Evolutionary conservation across 2,797 vertebrate genomes (phyloP).

Genomic region (Siniperca scherzeri): DNA sequence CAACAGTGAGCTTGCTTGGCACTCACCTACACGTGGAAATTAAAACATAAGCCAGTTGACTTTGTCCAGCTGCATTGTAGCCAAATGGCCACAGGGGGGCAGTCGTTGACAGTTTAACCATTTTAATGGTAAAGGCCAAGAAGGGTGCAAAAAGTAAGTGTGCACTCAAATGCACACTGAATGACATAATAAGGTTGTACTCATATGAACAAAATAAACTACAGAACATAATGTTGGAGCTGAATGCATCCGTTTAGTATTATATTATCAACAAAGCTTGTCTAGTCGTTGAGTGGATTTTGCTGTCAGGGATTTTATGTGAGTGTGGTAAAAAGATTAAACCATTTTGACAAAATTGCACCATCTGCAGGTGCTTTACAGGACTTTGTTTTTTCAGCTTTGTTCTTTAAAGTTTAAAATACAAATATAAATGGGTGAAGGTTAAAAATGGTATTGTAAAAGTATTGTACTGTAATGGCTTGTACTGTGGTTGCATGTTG

Average conservation of each 20-base stretch:
- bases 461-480: not conserved
- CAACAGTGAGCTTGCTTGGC: not conserved
- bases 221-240: not conserved
- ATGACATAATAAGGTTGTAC: not conserved
- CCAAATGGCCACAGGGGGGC: slow-evolving; percentile 34
- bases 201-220: not conserved
- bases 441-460: not conserved
- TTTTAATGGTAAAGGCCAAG: not conserved
- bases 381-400: not conserved
- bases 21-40: not conserved
- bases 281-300: not conserved
- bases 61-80: slow-evolving; percentile 12
- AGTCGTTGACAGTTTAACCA: slow-evolving; percentile 20
- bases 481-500: not conserved
- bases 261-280: not conserved
- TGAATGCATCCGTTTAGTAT: not conserved
- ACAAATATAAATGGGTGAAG: not conserved
- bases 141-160: not conserved
- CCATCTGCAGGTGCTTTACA: not conserved
- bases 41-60: not conserved
- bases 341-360: not conserved
- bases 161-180: not conserved
- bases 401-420: not conserved
- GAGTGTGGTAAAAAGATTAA: not conserved
- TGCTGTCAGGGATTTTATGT: not conserved